phyloP scores from a whole-genome alignment of 2,113 vertebrate species.

The Gallinago media region DNA sequence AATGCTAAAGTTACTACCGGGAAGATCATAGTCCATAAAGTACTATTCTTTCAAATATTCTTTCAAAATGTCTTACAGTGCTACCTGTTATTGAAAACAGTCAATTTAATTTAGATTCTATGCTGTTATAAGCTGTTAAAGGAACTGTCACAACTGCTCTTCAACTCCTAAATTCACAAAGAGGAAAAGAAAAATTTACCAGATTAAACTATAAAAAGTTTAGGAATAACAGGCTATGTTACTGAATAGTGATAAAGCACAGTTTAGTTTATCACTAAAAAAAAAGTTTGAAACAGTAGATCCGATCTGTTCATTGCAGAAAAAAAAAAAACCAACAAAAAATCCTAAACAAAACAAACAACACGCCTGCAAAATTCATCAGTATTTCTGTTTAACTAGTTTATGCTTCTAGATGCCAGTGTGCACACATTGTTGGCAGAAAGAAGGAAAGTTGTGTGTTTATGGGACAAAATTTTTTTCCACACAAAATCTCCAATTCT shows the following conservation, averaged over 20 bases:
- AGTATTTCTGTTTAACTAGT: background rate
- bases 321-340: background rate
- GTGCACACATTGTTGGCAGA: fast-evolving
- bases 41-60: background rate
- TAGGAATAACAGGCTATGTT: background rate
- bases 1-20: background rate
- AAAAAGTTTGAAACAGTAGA: background rate
- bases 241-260: background rate
- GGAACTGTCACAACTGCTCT: background rate
- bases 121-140: background rate
- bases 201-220: background rate
- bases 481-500: background rate
- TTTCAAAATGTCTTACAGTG: background rate
- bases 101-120: background rate
- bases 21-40: background rate
- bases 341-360: background rate
- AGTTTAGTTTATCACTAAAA: background rate
- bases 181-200: background rate
- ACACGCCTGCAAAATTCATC: background rate
- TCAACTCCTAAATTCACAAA: background rate
- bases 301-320: background rate
- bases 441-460: background rate
- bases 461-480: background rate
- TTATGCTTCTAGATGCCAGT: background rate
- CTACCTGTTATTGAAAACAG: background rate